Base-by-base conservation (phyloP, 2,888 invertebrate species). In the Drosophila silvestris region DNA sequence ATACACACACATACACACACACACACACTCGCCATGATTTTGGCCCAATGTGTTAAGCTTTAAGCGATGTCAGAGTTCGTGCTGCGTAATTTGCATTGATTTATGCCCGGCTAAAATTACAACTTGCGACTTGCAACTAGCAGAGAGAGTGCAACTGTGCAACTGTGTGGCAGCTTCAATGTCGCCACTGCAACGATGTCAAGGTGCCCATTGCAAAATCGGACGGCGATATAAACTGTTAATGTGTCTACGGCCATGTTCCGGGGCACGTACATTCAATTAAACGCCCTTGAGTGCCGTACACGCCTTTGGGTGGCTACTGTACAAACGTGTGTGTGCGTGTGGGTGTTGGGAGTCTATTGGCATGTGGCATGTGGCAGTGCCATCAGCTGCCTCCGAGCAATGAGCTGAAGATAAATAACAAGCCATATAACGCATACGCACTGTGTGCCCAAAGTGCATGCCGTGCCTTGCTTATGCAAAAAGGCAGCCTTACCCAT, bases 341-440 rank as follows among this genome's bases (percentile, higher is more conserved):
- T 53, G 51, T 63, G 59, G 70, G 70, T 53, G 61, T 47, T 47
- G 66, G 56, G 69, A 77, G 89, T 90, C 89, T 85, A 89, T 85
- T 90, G 89, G 74, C 86, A 88, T 81, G 47, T 70, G 72, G 47
- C 47, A 47, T 47, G 59, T 60, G 68, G 35, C 74, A 54, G 51
- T 56, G 58, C 44, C 39, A 57, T 39, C 74, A 66, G 67, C 51
- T 69, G 69, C 53, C 68, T 66, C 70, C 66, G 79, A 87, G 88
- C 91, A 87, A 89, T 88, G 88, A 87, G 90, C 91, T 73, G 80
- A 85, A 87, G 87, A 90, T 87, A 87, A 87, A 87, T 87, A 87
- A 85, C 91, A 90, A 82, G 91, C 89, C 77, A 73, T 90, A 90
- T 89, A 83, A 79, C 87, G 89, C 76, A 90, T 90, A 85, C 85